These are phyloP conservation scores for Caenorhabditis tropicalis DNA, from an alignment of 1,140 invertebrate genomes.

Conservation along the genomic window DNA sequence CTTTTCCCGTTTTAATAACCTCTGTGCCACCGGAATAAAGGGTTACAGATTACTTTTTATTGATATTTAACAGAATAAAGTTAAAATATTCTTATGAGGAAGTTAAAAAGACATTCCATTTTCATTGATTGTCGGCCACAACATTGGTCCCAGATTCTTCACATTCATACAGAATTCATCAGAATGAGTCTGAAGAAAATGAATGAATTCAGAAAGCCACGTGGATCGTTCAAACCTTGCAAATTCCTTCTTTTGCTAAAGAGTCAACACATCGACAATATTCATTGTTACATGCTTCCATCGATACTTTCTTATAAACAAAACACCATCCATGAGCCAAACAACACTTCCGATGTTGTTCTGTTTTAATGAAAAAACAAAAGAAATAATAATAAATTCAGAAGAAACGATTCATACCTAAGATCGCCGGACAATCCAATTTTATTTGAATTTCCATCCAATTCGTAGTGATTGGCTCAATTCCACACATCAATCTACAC, in stretches of 20 bases:
- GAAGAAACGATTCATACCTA: background rate
- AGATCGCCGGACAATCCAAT: background rate
- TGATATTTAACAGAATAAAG: background rate
- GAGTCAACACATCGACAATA: background rate
- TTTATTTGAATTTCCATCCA: conserved; percentile 21
- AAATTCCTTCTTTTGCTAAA: conserved; percentile 5
- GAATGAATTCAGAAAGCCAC: too few species aligned
- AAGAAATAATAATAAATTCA: too few species aligned
- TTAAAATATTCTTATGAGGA: background rate
- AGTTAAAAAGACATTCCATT: background rate
- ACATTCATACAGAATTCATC: conserved; percentile 31
- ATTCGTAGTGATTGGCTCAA: conserved; percentile 8
- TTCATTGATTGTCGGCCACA: conserved; percentile 7
- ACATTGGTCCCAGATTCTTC: conserved; percentile 3
- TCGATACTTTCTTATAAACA: background rate
- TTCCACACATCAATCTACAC: conserved; percentile 32
- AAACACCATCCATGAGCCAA: conserved; percentile 8
- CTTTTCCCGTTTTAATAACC: too few species aligned
- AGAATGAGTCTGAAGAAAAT: background rate
- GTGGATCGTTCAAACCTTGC: background rate
- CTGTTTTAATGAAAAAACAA: background rate
- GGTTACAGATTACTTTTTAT: background rate
- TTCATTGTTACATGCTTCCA: conserved; percentile 19
- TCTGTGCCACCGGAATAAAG: background rate
- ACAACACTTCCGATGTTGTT: conserved; percentile 2